Conservation (phyloP, 2,888 invertebrate genomes). For the Deilephila porcellus region DNA sequence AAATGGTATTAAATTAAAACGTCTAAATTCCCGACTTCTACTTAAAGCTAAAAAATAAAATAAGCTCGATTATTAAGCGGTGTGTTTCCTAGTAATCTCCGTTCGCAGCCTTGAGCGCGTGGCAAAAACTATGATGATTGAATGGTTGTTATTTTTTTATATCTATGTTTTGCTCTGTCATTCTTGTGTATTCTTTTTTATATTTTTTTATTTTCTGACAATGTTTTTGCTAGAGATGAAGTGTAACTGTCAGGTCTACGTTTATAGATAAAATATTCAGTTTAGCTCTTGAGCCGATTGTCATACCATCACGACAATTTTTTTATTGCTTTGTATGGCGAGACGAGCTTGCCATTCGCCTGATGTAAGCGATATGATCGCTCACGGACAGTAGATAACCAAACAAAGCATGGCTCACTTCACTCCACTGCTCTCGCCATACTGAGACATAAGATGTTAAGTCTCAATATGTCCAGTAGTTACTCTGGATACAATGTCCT, state of each 20-base stretch:
- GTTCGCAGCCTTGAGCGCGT: constrained; percentile 14
- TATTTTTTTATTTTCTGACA: background rate
- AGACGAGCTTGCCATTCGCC: too few relatives aligned
- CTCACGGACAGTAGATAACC: too few relatives aligned
- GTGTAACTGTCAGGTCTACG: constrained; percentile 2
- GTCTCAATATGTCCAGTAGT: too few relatives aligned
- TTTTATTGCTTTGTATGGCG: too few relatives aligned
- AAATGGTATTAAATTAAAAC: constrained; percentile 1
- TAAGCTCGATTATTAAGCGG: constrained; percentile 11
- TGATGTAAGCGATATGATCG: too few relatives aligned
- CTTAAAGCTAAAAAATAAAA: background rate
- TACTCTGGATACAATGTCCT: too few relatives aligned
- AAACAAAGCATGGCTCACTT: too few relatives aligned
- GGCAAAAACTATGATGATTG: constrained; percentile 18
- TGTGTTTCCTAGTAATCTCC: constrained; percentile 11
- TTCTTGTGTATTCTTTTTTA: constrained; percentile 10
- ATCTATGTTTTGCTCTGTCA: constrained; percentile 7
- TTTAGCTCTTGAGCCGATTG: too few relatives aligned
- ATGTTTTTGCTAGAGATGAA: background rate
- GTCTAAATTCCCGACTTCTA: background rate
- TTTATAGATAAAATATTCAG: too few relatives aligned
- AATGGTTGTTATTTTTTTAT: constrained; percentile 13
- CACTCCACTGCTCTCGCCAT: too few relatives aligned
- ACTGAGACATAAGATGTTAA: too few relatives aligned
- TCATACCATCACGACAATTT: too few relatives aligned